Conservation (phyloP, 2,113 vertebrate genomes). For the Trematomus loennbergii region DNA sequence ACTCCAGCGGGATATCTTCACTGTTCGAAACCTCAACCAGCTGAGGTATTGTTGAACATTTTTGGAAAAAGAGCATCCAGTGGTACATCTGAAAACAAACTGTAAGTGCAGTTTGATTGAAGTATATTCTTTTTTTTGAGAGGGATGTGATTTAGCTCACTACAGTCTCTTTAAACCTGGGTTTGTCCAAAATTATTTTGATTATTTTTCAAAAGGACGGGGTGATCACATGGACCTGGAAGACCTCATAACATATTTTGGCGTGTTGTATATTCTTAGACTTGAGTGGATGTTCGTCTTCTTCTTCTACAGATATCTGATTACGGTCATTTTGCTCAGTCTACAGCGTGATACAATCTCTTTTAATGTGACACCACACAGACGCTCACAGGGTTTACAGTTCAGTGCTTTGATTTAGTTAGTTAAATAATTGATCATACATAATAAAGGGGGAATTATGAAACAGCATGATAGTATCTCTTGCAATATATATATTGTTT, state of each 20-base stretch:
- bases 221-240: background rate
- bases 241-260: background rate
- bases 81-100: background rate
- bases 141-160: background rate
- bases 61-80: background rate
- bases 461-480: slow-evolving; percentile 3
- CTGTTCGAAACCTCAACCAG: background rate
- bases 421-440: slow-evolving; percentile 30
- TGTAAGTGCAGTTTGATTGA: slow-evolving; percentile 19
- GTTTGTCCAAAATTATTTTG: too few species aligned
- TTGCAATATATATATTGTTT: background rate
- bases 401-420: slow-evolving; percentile 32
- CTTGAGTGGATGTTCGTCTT: slow-evolving; percentile 19
- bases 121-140: background rate
- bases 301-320: slow-evolving; percentile 9
- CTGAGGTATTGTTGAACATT: slow-evolving; percentile 8
- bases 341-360: slow-evolving; percentile 3
- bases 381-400: slow-evolving; percentile 14
- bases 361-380: slow-evolving; percentile 7
- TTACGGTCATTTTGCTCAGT: background rate
- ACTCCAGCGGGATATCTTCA: slow-evolving; percentile 4
- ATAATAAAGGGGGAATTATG: slow-evolving; percentile 4
- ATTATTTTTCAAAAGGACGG: background rate
- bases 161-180: background rate
- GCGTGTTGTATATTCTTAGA: background rate